phyloP scores from a whole-genome alignment of 2,888 invertebrate genomes.

The Eutolmus rufibarbis region DNA sequence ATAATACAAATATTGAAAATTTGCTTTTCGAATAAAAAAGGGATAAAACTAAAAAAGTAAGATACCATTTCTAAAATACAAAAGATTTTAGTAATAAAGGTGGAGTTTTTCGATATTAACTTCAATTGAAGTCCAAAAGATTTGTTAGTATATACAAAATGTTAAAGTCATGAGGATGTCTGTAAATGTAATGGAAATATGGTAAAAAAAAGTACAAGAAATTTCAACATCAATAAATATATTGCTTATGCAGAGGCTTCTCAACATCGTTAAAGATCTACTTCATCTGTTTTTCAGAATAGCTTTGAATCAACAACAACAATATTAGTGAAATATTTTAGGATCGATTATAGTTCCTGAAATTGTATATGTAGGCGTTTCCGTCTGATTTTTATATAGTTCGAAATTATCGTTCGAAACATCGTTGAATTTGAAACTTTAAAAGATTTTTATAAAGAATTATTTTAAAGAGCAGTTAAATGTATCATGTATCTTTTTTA shows the following conservation, averaged over 20 bases:
- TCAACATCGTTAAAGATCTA: neutral
- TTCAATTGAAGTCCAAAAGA: too few species aligned
- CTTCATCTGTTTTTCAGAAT: neutral
- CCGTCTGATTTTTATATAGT: neutral
- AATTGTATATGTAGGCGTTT: neutral
- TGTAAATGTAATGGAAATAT: neutral
- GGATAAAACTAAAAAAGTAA: too few species aligned
- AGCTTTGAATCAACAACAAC: neutral
- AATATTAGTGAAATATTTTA: neutral
- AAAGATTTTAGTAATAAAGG: too few species aligned
- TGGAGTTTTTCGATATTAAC: too few species aligned
- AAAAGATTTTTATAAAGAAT: neutral
- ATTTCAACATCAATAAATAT: neutral
- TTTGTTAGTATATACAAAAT: too few species aligned
- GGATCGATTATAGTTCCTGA: neutral
- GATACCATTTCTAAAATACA: too few species aligned
- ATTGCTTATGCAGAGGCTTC: neutral
- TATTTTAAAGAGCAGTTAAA: neutral
- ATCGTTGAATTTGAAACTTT: neutral
- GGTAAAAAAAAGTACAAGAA: neutral
- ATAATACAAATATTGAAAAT: too few species aligned
- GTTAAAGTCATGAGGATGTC: neutral
- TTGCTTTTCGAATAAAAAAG: too few species aligned
- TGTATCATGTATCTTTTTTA: neutral
- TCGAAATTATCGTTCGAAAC: neutral